phyloP scores from a whole-genome alignment of 2,888 invertebrate genomes.

The Oligia fasciuncula region DNA sequence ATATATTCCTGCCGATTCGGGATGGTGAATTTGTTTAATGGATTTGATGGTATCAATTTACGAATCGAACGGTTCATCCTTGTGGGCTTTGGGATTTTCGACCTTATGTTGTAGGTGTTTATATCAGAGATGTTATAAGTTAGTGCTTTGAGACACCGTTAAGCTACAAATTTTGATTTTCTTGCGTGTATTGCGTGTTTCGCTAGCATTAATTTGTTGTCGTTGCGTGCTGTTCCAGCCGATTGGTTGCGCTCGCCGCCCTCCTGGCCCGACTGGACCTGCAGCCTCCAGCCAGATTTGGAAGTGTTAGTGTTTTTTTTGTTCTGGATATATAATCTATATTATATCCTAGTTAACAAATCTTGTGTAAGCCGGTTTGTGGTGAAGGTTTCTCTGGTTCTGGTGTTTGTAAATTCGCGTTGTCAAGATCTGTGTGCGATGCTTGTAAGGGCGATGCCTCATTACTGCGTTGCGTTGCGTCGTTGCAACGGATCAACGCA shows the following conservation, averaged over 20 bases:
- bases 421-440: neutral
- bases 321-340: neutral
- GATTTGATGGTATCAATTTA: conserved; percentile 45
- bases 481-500: no score
- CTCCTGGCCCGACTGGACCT: conserved; percentile 71
- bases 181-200: conserved; percentile 75
- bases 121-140: conserved; percentile 16
- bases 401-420: neutral
- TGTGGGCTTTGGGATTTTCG: conserved; percentile 28
- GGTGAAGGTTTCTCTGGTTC: neutral
- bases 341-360: neutral
- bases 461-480: no score
- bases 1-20: conserved; percentile 46
- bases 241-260: conserved; percentile 73
- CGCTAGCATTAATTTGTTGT: conserved; percentile 72
- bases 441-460: neutral
- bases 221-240: conserved; percentile 78
- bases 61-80: conserved; percentile 52
- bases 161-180: conserved; percentile 71
- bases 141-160: conserved; percentile 67
- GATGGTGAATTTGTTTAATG: conserved; percentile 55
- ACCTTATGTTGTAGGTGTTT: conserved; percentile 35
- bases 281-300: conserved; percentile 67
- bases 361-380: neutral
- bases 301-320: conserved; percentile 41